Evolutionary conservation across 1,140 invertebrate species (phyloP).

Genomic region (Thaumatotibia leucotreta): DNA sequence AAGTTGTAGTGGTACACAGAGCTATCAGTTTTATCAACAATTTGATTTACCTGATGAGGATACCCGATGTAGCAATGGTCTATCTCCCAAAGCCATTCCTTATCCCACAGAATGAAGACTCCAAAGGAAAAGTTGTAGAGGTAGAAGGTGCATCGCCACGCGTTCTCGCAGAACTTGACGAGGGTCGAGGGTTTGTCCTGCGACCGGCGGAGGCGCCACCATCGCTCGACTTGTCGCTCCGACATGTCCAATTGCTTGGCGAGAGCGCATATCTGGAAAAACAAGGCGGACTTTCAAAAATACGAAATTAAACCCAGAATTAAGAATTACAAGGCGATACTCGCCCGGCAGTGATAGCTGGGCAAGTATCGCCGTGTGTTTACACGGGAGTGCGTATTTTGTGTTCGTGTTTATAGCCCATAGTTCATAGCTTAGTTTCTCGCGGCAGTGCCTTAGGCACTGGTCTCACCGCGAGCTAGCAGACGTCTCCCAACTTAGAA

Average conservation of each 20-base stretch:
- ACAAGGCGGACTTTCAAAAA: too few relatives aligned
- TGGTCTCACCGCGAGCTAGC: too few relatives aligned
- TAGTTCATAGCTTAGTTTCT: too few relatives aligned
- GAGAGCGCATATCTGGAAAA: constrained; percentile 83
- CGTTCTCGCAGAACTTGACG: constrained; percentile 94
- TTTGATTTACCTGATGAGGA: constrained; percentile 78
- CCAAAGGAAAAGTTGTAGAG: constrained; percentile 90
- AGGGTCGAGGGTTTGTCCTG: constrained; percentile 92
- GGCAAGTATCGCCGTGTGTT: too few relatives aligned
- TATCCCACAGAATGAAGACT: constrained; percentile 90
- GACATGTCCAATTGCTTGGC: constrained; percentile 92
- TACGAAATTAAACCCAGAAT: too few relatives aligned
- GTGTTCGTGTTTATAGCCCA: too few relatives aligned
- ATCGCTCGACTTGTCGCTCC: constrained; percentile 92
- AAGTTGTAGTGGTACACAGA: not conserved
- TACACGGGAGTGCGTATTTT: too few relatives aligned
- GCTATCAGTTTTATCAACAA: not conserved
- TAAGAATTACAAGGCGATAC: too few relatives aligned
- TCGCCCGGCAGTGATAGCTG: too few relatives aligned
- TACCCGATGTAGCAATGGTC: constrained; percentile 93
- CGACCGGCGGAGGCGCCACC: constrained; percentile 88
- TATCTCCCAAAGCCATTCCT: constrained; percentile 96
- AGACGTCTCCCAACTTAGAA: too few relatives aligned
- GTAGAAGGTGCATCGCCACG: constrained; percentile 94
- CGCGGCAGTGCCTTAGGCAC: too few relatives aligned